Evolutionary conservation across 1,140 invertebrate species (phyloP).

Genomic region (Lucilia sericata): DNA sequence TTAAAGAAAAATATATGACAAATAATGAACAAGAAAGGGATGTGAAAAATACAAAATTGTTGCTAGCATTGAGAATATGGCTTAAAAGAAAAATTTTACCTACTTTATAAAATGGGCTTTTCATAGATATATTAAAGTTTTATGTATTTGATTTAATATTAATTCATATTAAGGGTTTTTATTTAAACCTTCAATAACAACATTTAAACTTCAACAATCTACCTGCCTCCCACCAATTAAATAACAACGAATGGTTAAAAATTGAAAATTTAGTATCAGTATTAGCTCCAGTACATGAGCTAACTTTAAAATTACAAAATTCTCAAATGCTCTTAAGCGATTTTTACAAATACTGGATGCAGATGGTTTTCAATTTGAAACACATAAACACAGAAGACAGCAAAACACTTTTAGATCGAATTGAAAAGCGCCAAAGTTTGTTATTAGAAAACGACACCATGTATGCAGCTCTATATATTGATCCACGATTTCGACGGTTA

Average conservation of each 20-base stretch:
- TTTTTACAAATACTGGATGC: not conserved
- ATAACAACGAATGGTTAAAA: not conserved
- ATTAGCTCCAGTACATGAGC: not conserved
- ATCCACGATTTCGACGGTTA: not conserved
- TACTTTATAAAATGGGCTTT: no score
- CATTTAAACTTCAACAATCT: not conserved
- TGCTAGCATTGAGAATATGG: no score
- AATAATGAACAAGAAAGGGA: no score
- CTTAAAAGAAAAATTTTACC: no score
- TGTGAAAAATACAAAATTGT: no score
- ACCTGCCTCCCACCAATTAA: not conserved
- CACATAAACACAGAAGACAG: not conserved
- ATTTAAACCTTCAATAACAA: no score
- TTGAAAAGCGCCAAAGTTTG: not conserved
- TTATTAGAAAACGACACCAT: not conserved
- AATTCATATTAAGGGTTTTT: no score
- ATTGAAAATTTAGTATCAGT: not conserved
- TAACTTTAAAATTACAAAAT: not conserved
- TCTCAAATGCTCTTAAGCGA: not conserved
- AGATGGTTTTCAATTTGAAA: not conserved
- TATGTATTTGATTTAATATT: no score
- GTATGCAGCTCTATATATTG: not conserved
- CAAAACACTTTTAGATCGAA: not conserved
- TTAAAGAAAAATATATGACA: no score
- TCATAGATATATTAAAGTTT: no score